Evolutionary conservation across 2,113 vertebrate species (phyloP).

Genomic region (human): DNA sequence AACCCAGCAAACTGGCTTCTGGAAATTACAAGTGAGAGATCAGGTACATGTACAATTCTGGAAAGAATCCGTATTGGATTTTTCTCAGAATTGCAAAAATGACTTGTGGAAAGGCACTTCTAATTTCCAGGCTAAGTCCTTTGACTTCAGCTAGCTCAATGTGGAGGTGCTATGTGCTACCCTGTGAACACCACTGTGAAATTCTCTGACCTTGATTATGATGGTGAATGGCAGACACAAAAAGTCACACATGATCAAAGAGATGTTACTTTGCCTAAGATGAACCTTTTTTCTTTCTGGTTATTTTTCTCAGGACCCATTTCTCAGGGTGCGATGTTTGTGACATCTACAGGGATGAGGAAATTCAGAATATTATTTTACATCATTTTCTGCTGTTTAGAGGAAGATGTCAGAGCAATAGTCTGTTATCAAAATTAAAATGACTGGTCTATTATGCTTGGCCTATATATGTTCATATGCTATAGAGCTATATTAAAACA

Average conservation of each 20-base stretch:
- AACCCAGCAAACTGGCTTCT: not conserved
- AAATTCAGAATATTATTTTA: not conserved
- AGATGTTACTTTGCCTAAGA: not conserved
- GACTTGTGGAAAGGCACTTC: not conserved
- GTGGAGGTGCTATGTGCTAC: rapidly evolving
- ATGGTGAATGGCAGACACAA: not conserved
- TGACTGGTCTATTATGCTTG: not conserved
- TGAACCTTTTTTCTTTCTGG: not conserved
- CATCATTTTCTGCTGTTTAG: not conserved
- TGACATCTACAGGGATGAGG: not conserved
- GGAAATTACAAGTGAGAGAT: not conserved
- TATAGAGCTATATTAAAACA: not conserved
- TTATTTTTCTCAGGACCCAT: not conserved
- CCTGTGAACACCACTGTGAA: not conserved
- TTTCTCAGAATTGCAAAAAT: not conserved
- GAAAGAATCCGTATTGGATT: not conserved
- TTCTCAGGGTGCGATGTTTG: not conserved
- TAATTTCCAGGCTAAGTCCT: not conserved
- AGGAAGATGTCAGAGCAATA: not conserved
- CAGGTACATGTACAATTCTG: not conserved
- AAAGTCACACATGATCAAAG: not conserved
- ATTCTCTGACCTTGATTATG: not conserved
- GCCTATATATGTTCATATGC: not conserved
- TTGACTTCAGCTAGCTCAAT: not conserved
- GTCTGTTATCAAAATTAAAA: not conserved